Evolutionary conservation across 2,113 vertebrate species (phyloP).

Genomic region (Rhipidura dahli): DNA sequence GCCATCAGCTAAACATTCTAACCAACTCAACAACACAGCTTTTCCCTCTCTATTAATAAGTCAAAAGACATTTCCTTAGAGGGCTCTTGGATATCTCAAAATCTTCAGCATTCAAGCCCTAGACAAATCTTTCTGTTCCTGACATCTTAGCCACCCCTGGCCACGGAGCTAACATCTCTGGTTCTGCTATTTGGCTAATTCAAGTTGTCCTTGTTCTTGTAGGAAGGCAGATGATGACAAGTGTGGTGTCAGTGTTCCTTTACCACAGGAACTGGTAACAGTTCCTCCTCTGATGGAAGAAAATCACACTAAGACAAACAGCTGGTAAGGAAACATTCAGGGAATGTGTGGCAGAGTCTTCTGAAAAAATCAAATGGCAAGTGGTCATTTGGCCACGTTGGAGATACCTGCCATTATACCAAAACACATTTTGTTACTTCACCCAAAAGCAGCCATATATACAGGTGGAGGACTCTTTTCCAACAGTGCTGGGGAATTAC

Average conservation of each 20-base stretch:
- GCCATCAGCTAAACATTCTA: neutral
- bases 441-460: rapidly evolving
- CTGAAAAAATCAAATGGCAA: neutral
- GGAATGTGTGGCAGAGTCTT: neutral
- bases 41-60: neutral
- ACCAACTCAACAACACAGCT: neutral
- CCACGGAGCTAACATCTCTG: neutral
- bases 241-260: rapidly evolving
- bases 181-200: neutral
- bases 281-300: neutral
- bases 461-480: neutral
- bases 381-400: neutral
- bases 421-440: neutral
- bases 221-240: neutral
- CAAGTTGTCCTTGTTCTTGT: neutral
- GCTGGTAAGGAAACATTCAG: neutral
- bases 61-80: neutral
- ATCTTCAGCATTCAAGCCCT: neutral
- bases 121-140: neutral
- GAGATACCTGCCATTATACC: neutral
- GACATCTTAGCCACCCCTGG: neutral
- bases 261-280: rapidly evolving
- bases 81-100: rapidly evolving
- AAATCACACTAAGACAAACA: neutral
- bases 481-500: neutral